Evolutionary conservation across 2,888 invertebrate genomes (phyloP).

Genomic region (Endotricha flammealis): DNA sequence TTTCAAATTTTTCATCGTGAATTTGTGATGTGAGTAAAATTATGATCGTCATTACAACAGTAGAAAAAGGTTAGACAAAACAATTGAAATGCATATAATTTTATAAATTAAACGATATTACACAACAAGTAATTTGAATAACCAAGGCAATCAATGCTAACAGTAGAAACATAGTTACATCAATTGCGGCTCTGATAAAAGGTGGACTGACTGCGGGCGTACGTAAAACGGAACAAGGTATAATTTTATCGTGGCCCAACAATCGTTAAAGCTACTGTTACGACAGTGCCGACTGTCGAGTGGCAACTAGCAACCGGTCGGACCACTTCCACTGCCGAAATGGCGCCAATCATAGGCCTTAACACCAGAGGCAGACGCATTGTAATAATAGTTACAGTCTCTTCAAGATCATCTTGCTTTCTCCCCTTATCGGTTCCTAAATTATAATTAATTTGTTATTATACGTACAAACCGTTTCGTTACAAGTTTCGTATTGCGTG

Average conservation of each 20-base stretch:
- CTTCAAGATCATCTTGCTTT: constrained; percentile 31
- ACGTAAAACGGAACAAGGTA: constrained; percentile 47
- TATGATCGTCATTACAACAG: no score
- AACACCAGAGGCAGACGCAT: constrained; percentile 36
- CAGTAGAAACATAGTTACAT: not conserved
- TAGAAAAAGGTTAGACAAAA: no score
- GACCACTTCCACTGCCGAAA: constrained; percentile 52
- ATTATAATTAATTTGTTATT: constrained; percentile 39
- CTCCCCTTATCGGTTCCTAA: constrained; percentile 34
- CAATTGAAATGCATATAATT: no score
- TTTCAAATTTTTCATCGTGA: no score
- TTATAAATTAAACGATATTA: no score
- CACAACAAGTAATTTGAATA: no score
- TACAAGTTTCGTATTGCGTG: constrained; percentile 17
- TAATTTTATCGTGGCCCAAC: constrained; percentile 61
- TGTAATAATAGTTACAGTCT: constrained; percentile 17
- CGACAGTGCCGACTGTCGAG: constrained; percentile 40
- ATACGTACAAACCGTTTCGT: constrained; percentile 22
- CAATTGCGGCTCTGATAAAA: constrained; percentile 13
- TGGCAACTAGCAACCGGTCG: constrained; percentile 54
- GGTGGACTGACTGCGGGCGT: constrained; percentile 20
- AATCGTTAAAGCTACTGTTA: constrained; percentile 70
- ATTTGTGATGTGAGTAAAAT: no score
- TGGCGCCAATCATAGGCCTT: constrained; percentile 53
- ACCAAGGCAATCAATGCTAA: no score